Base-by-base conservation (phyloP, 2,113 vertebrate genomes). In the Lasiurus borealis region DNA sequence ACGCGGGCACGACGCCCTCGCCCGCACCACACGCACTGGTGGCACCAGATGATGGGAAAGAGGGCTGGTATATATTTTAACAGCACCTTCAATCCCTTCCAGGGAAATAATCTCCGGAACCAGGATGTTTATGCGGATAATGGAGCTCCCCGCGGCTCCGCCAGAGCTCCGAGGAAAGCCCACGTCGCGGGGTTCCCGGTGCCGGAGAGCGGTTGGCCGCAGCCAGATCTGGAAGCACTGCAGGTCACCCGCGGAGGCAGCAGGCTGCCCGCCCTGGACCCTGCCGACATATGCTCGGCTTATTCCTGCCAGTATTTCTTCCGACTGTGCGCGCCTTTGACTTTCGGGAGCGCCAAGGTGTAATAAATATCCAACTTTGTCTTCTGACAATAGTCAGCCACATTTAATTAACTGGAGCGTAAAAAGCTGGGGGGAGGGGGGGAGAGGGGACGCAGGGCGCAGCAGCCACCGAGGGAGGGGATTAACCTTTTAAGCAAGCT, bases 391-490 rank as follows among this genome's bases (percentile, higher is more conserved):
- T 93, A 94, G 95, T 95, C 72, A 71, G 97, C 95, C 80, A 93
- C 31, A 76, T 97, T 98, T 98, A 98, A 98, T 98, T 97, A 98
- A 97, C 97, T 87, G 34, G 52, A 21, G 97, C 54, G 9, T 68
- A 95, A 0, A 90, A 91, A 27, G 95, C 59, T 23, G 75, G 54
- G 59, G 89, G 31, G 59, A 88, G 31, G 75, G 90, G 66, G 84
- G 64, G 44, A 2, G 31, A 21, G 2, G 75, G 64, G 71, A 25
- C 15, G 1, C 44, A 0, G 34, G 11, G 16, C 10, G 23, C 48
- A 82, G 92, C 59, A 82, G 92, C 59, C 31, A 48, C 46, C 0
- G 62, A 36, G 81, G 8, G 0, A 40, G 21, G 72, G 93, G 95
- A 77, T 85, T 89, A 94, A 91, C 94, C 95, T 96, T 94, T 91